phyloP scores from a whole-genome alignment of 1,140 invertebrate genomes.

The Drosophila prosaltans region DNA sequence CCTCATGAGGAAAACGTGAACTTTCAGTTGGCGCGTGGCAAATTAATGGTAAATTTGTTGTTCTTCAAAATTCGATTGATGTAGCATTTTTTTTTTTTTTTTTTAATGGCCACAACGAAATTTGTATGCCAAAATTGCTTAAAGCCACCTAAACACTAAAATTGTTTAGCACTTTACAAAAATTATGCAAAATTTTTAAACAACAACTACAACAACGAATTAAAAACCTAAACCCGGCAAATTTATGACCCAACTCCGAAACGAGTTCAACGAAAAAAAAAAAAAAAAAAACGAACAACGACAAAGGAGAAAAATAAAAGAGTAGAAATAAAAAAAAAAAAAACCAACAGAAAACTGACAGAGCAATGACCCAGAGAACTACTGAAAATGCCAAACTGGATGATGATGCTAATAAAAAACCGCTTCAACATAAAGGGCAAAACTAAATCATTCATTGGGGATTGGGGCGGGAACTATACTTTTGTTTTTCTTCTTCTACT shows the following conservation, averaged over 20 bases:
- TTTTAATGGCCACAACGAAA: conserved; percentile 52
- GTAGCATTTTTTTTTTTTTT: background rate
- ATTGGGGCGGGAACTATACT: background rate
- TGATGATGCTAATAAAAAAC: background rate
- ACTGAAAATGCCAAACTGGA: conserved; percentile 26
- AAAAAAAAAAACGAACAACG: background rate
- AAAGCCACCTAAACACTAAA: conserved; percentile 31
- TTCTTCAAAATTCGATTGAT: background rate
- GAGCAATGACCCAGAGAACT: conserved; percentile 76
- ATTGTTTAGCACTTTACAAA: conserved; percentile 66
- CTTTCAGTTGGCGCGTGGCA: conserved; percentile 59
- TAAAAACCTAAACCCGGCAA: conserved; percentile 6
- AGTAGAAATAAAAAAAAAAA: conserved; percentile 12
- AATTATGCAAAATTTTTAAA: conserved; percentile 23
- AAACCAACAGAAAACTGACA: conserved; percentile 30
- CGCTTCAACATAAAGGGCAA: background rate
- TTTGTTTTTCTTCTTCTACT: background rate
- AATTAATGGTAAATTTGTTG: conserved; percentile 23
- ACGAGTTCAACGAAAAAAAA: background rate
- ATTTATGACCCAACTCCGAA: conserved; percentile 4
- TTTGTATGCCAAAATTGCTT: conserved; percentile 34
- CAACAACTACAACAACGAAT: too few relatives aligned
- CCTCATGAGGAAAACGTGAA: background rate
- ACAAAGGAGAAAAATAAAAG: conserved; percentile 14
- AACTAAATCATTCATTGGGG: conserved; percentile 16